Evolutionary conservation across 2,113 vertebrate genomes (phyloP).

Genomic region (Corydoras maculifer): DNA sequence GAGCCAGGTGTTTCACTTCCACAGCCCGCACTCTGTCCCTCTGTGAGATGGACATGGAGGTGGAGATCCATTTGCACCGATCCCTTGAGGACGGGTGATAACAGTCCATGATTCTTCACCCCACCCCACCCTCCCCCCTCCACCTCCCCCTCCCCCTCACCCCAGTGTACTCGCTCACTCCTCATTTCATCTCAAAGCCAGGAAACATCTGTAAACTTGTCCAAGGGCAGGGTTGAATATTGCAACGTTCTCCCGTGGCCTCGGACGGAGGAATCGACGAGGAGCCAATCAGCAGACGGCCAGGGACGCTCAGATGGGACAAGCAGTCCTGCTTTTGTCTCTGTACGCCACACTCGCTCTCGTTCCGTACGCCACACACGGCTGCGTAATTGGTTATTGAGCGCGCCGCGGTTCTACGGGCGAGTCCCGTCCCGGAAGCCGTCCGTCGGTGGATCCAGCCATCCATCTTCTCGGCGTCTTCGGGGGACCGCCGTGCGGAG

Average conservation of each 20-base stretch:
- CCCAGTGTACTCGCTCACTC: neutral
- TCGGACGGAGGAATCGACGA: slow-evolving; percentile 7
- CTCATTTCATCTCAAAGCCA: slow-evolving; percentile 32
- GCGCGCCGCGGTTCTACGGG: slow-evolving; percentile 35
- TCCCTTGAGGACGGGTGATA: too few species aligned
- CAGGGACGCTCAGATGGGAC: neutral
- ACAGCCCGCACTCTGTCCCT: too few species aligned
- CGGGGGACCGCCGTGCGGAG: slow-evolving; percentile 15
- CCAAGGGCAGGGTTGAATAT: slow-evolving; percentile 28
- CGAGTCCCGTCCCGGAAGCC: slow-evolving; percentile 22
- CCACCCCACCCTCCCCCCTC: neutral
- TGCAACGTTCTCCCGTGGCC: slow-evolving; percentile 6
- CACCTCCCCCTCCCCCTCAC: slow-evolving; percentile 1
- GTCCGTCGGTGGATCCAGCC: slow-evolving; percentile 46
- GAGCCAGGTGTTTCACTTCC: slow-evolving; percentile 10
- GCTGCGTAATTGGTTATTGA: slow-evolving; percentile 46
- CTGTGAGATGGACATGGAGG: too few species aligned
- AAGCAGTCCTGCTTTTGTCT: slow-evolving; percentile 36
- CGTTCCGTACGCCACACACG: slow-evolving; percentile 31
- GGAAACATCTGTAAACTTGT: slow-evolving; percentile 49
- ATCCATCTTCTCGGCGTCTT: slow-evolving; percentile 36
- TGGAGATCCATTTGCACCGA: too few species aligned
- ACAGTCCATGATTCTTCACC: too few species aligned
- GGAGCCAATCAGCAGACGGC: slow-evolving; percentile 5
- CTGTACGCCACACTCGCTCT: slow-evolving; percentile 35